These are phyloP conservation scores for Chitala chitala DNA, from an alignment of 2,113 vertebrate genomes.

Conservation along the genomic window DNA sequence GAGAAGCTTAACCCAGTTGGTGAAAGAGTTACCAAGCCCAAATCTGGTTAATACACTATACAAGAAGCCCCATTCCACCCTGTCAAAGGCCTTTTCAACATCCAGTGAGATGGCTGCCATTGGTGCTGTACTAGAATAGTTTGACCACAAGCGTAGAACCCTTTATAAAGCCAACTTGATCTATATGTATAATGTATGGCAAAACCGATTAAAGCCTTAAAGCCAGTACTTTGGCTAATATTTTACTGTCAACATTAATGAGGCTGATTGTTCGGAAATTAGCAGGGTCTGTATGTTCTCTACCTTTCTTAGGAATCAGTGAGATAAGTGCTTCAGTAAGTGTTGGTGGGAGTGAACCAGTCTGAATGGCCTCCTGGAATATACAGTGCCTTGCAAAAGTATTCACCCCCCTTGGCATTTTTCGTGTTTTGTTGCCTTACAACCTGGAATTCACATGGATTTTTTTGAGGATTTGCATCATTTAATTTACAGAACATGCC, in stretches of 20 bases:
- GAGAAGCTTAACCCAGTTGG: background rate
- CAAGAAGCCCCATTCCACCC: background rate
- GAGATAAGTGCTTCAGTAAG: background rate
- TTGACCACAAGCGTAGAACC: background rate
- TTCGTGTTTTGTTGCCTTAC: too few species aligned
- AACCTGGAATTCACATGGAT: background rate
- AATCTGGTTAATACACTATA: background rate
- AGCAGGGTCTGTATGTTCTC: slow-evolving; percentile 10
- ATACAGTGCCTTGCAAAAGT: too few species aligned
- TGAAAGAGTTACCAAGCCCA: background rate
- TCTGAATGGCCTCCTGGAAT: slow-evolving; percentile 15
- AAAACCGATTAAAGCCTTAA: background rate
- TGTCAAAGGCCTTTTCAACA: too few species aligned
- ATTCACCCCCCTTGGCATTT: too few species aligned
- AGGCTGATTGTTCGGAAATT: slow-evolving; percentile 7
- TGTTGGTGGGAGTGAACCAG: background rate
- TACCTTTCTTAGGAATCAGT: slow-evolving; percentile 2
- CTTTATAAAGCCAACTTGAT: slow-evolving; percentile 5
- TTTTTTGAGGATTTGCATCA: background rate
- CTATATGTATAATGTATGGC: background rate
- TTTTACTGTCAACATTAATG: slow-evolving; percentile 10
- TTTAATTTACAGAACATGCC: too few species aligned
- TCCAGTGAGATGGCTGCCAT: background rate
- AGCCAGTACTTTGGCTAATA: background rate
- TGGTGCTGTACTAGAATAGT: background rate